Evolutionary conservation across 1,140 invertebrate genomes (phyloP).

Genomic region (Polypedilum vanderplanki): DNA sequence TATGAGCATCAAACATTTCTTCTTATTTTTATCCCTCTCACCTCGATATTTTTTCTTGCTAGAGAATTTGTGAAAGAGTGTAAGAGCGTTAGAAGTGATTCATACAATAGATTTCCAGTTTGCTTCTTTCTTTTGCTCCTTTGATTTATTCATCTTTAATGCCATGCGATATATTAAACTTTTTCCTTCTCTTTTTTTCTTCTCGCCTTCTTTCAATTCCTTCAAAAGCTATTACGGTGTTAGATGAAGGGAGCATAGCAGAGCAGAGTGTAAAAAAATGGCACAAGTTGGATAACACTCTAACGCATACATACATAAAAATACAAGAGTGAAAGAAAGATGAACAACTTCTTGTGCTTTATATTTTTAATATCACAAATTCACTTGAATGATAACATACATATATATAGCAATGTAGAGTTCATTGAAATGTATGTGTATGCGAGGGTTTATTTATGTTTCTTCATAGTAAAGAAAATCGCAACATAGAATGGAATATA

Average conservation of each 20-base stretch:
- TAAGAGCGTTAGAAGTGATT: not conserved
- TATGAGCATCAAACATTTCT: not conserved
- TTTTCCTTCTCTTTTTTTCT: not conserved
- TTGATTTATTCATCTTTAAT: conserved; percentile 28
- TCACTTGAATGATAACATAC: not conserved
- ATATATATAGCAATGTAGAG: too few species aligned
- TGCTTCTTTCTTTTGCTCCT: not conserved
- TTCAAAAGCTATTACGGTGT: not conserved
- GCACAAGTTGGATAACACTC: not conserved
- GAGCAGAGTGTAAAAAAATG: not conserved
- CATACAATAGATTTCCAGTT: conserved; percentile 15
- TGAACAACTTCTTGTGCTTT: conserved; percentile 22
- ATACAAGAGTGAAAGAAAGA: not conserved
- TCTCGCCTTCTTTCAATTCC: not conserved
- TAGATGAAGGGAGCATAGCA: not conserved
- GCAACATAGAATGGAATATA: not conserved
- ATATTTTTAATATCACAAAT: conserved; percentile 24
- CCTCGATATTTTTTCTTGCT: too few species aligned
- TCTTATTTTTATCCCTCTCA: not conserved
- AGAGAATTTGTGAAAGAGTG: not conserved
- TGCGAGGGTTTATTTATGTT: not conserved
- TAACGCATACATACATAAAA: not conserved
- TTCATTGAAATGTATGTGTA: not conserved
- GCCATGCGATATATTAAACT: conserved; percentile 24
- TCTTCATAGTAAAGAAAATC: not conserved